These are phyloP conservation scores for Montipora cactus DNA, from an alignment of 64 coral and sea anemone genomes.

Conservation along the genomic window DNA sequence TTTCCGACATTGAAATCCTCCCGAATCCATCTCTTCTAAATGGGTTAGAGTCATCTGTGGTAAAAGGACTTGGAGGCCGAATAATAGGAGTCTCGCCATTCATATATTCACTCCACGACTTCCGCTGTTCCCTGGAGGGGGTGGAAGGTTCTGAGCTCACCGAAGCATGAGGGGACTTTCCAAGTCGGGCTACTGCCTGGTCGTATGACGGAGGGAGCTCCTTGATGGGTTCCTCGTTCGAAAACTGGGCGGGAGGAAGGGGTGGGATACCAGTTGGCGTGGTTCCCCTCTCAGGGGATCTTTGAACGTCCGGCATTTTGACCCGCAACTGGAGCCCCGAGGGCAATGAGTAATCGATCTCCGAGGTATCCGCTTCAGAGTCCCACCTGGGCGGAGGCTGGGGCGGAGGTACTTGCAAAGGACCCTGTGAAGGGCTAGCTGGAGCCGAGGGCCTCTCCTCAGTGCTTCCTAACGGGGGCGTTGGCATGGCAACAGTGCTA, in stretches of 20 bases:
- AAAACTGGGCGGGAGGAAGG: conserved; percentile 15
- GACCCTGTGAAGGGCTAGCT: conserved; percentile 16
- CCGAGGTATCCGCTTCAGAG: conserved; percentile 39
- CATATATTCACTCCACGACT: conserved; percentile 1
- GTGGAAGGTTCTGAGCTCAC: conserved; percentile 25
- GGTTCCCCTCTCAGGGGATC: neutral
- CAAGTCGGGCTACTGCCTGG: conserved; percentile 18
- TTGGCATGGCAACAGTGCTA: conserved; percentile 90
- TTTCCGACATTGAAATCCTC: conserved; percentile 99
- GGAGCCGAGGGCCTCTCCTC: conserved; percentile 21
- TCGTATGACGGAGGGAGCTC: conserved; percentile 43
- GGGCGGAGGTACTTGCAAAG: conserved; percentile 9
- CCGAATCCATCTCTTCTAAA: conserved; percentile 92
- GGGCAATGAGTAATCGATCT: conserved; percentile 3
- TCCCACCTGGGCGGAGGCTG: conserved; percentile 68
- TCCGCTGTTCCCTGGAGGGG: conserved; percentile 7
- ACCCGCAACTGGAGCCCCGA: conserved; percentile 12
- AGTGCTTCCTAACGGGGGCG: conserved; percentile 77
- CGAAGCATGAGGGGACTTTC: neutral
- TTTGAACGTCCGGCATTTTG: conserved; percentile 18
- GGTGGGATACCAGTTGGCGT: neutral
- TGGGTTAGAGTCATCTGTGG: conserved; percentile 48
- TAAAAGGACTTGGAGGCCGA: conserved; percentile 29
- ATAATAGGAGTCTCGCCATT: conserved; percentile 26
- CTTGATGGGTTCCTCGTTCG: conserved; percentile 26